Percentiles rank a stretch among this genome's conserved stretches.
These are phyloP conservation scores for Hypotaenidia philippensis DNA, from an alignment of 2,797 vertebrate genomes.

Conservation along the genomic window DNA sequence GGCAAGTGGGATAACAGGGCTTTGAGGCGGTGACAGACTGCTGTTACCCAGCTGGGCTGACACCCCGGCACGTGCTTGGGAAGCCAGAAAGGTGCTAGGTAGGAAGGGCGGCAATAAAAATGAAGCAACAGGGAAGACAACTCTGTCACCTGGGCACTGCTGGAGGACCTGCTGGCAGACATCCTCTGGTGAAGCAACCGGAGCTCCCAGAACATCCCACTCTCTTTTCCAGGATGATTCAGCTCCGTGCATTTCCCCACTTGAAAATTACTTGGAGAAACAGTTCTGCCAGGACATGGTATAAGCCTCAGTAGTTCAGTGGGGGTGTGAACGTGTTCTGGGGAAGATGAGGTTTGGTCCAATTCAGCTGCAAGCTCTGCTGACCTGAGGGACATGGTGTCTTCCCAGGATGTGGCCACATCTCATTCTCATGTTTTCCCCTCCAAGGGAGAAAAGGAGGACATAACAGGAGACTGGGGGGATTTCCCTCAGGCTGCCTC, in stretches of 20 bases:
- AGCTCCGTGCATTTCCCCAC: background rate
- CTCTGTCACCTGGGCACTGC: background rate
- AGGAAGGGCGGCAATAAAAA: background rate
- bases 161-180: background rate
- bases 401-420: background rate
- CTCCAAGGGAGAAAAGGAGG: background rate
- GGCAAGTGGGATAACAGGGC: background rate
- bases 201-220: background rate
- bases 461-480: background rate
- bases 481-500: background rate
- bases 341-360: background rate
- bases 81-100: background rate
- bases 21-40: background rate
- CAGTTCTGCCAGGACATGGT: rapidly evolving
- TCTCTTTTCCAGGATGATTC: background rate
- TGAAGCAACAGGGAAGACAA: background rate
- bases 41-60: background rate
- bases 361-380: background rate
- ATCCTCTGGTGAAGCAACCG: background rate
- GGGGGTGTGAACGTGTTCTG: background rate
- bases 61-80: background rate
- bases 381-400: background rate
- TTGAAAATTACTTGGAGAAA: background rate
- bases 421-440: background rate
- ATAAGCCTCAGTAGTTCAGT: background rate